phyloP scores from a whole-genome alignment of 2,797 vertebrate species.

The Rhodeus uyekii region DNA sequence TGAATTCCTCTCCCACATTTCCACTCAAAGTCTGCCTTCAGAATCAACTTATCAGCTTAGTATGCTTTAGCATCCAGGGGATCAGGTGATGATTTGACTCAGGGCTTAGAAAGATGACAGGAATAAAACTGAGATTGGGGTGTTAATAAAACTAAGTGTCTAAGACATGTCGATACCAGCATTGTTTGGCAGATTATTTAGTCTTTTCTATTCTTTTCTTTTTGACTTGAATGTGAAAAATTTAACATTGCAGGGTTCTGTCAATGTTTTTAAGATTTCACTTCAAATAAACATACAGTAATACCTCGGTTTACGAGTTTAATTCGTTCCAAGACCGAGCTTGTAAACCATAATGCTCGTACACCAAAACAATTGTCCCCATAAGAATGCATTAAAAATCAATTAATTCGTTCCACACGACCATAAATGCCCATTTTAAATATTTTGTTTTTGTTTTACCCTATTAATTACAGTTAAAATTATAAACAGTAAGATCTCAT shows the following conservation, averaged over 20 bases:
- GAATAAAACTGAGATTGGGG: neutral
- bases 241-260: rapidly evolving
- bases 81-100: conserved; percentile 20
- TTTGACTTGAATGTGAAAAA: no score
- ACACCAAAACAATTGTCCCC: no score
- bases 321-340: no score
- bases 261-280: neutral
- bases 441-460: no score
- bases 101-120: conserved; percentile 21
- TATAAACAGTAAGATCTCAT: no score
- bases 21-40: neutral
- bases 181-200: neutral
- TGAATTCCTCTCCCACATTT: neutral
- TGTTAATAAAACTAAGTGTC: neutral
- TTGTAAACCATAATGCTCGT: no score
- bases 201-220: neutral
- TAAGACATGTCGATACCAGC: neutral
- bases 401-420: no score
- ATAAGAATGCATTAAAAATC: no score
- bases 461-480: no score
- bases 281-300: no score
- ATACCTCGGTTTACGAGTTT: no score
- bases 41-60: neutral
- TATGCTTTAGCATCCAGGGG: neutral
- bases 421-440: no score